A percentile compares a stretch with the other conserved stretches of the same genome.
Conservation (phyloP, 2,113 vertebrate species). For the Electrona antarctica region DNA sequence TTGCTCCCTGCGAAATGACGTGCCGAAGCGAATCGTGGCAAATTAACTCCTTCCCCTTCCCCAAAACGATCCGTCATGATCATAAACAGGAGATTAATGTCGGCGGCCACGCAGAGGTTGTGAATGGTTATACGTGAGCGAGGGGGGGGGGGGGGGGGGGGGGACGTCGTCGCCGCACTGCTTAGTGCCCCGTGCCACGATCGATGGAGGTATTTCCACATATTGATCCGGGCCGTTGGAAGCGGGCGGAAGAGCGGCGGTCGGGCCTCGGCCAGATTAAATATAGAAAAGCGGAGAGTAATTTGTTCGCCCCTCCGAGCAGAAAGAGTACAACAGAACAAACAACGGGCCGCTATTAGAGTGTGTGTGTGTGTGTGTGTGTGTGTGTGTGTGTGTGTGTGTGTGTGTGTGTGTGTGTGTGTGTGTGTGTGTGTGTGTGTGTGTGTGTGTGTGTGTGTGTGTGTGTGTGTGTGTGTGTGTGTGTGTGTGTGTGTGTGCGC, state of each 20-base stretch:
- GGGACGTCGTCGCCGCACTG: no score
- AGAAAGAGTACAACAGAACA: constrained; percentile 31
- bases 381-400: no score
- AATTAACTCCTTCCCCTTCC: constrained; percentile 37
- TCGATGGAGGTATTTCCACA: constrained; percentile 73
- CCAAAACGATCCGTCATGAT: constrained; percentile 18
- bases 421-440: no score
- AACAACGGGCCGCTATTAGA: neutral
- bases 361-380: no score
- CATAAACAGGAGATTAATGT: constrained; percentile 48
- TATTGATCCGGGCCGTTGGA: constrained; percentile 62
- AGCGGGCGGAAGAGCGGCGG: constrained; percentile 49
- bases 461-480: no score
- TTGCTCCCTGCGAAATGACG: neutral
- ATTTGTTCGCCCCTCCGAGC: constrained; percentile 44
- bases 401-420: no score
- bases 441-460: no score
- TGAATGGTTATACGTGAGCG: constrained; percentile 48
- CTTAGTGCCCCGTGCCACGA: constrained; percentile 52
- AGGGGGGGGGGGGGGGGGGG: neutral
- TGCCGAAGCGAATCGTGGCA: neutral
- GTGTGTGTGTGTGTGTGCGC: no score
- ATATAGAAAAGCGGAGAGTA: constrained; percentile 50
- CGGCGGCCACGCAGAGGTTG: neutral
- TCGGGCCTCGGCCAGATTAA: constrained; percentile 66